A percentile compares a stretch with the other conserved stretches of the same genome.
Evolutionary conservation across 2,113 vertebrate genomes (phyloP).

Genomic region (Archilochus colubris): DNA sequence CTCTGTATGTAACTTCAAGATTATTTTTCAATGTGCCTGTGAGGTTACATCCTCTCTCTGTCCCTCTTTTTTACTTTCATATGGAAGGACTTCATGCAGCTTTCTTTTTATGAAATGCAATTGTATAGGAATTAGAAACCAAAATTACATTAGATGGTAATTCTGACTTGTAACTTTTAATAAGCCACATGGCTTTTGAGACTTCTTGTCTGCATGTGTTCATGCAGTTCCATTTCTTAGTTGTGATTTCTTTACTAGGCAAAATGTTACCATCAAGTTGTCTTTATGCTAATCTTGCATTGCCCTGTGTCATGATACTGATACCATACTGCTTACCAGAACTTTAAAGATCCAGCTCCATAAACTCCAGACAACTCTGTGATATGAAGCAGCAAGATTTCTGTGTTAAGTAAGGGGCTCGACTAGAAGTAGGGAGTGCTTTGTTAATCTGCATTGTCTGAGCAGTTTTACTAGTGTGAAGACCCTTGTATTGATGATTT

Average conservation of each 20-base stretch:
- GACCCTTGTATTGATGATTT: constrained; percentile 72
- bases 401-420: constrained; percentile 22
- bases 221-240: constrained; percentile 1
- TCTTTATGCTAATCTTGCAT: constrained; percentile 1
- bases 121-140: constrained; percentile 25
- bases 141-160: constrained; percentile 59
- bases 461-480: constrained; percentile 69
- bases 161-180: constrained; percentile 50
- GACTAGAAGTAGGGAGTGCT: constrained; percentile 49
- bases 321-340: not conserved
- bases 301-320: not conserved
- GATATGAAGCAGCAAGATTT: constrained; percentile 22
- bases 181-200: constrained; percentile 33
- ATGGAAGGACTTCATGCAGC: not conserved
- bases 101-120: not conserved
- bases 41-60: not conserved
- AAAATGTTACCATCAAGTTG: not conserved
- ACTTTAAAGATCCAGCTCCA: constrained; percentile 27
- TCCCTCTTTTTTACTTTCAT: not conserved
- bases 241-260: not conserved
- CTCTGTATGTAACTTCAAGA: not conserved
- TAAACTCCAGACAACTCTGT: constrained; percentile 29
- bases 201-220: not conserved
- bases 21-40: not conserved
- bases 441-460: constrained; percentile 69